These are phyloP conservation scores for Coturnix japonica DNA, from an alignment of 2,113 vertebrate species.

Conservation along the genomic window DNA sequence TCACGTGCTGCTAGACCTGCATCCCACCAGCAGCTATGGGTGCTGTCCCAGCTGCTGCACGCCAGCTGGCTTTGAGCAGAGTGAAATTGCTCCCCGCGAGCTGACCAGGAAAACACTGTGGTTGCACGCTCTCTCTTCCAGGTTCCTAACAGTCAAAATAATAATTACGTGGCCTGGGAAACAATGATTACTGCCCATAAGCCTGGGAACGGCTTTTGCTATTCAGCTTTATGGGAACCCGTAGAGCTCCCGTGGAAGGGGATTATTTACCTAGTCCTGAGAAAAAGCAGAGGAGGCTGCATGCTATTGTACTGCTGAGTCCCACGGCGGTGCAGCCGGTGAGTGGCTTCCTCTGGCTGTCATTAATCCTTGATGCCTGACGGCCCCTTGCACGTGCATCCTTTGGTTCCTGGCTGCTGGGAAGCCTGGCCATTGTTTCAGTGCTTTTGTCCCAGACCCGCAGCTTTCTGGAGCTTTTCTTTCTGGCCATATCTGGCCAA, in stretches of 20 bases:
- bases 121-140: background rate
- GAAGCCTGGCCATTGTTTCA: slow-evolving; percentile 16
- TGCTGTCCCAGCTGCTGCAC: background rate
- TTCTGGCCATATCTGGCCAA: background rate
- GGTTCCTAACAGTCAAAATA: slow-evolving; percentile 48
- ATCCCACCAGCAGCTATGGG: background rate
- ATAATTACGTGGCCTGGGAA: slow-evolving; percentile 45
- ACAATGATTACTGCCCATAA: slow-evolving; percentile 41
- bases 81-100: background rate
- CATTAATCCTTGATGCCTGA: slow-evolving; percentile 14
- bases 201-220: slow-evolving; percentile 56
- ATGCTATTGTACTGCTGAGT: slow-evolving; percentile 39
- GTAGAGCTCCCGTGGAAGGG: background rate
- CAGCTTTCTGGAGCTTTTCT: background rate
- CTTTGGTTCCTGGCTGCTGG: background rate
- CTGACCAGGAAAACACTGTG: slow-evolving; percentile 1
- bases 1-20: background rate
- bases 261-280: slow-evolving; percentile 68
- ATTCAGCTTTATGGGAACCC: slow-evolving; percentile 49
- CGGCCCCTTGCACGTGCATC: background rate
- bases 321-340: background rate
- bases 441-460: background rate
- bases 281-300: slow-evolving; percentile 31
- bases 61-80: background rate
- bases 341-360: slow-evolving; percentile 21